A percentile compares a stretch with the other conserved stretches of the same genome.
Conservation (phyloP, 2,888 invertebrate species). For the Antheraea assamensis region DNA sequence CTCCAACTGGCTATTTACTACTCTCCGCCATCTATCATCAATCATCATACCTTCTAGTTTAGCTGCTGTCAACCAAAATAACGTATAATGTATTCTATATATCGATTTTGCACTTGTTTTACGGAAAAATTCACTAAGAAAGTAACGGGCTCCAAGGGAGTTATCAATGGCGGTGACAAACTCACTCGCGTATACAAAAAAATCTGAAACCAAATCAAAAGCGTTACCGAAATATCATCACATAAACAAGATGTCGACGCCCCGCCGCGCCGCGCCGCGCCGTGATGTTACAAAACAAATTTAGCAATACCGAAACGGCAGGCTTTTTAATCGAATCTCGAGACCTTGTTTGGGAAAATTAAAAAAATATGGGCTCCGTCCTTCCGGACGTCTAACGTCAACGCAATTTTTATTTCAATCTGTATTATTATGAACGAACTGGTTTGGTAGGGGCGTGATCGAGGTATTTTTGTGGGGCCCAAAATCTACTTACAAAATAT, state of each 20-base stretch:
- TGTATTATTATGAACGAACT: conserved; percentile 71
- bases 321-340: conserved; percentile 72
- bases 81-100: neutral
- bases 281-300: conserved; percentile 55
- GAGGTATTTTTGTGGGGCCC: conserved; percentile 19
- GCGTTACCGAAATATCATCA: conserved; percentile 27
- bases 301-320: conserved; percentile 63
- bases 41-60: too few species aligned
- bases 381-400: conserved; percentile 63
- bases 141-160: neutral
- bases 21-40: too few species aligned
- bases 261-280: too few species aligned
- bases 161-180: neutral
- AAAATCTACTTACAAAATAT: conserved; percentile 16
- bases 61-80: too few species aligned
- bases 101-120: neutral
- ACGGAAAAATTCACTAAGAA: neutral
- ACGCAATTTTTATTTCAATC: conserved; percentile 77
- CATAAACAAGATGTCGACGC: conserved; percentile 44
- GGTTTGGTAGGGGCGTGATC: conserved; percentile 40
- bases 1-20: too few species aligned
- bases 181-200: neutral
- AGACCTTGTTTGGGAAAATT: conserved; percentile 76
- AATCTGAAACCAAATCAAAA: conserved; percentile 26
- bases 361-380: conserved; percentile 72